Evolutionary conservation across 1,140 invertebrate genomes (phyloP), one percentile per base, ranked within the genome.

Genomic region (Drosophila pallidifrons): DNA sequence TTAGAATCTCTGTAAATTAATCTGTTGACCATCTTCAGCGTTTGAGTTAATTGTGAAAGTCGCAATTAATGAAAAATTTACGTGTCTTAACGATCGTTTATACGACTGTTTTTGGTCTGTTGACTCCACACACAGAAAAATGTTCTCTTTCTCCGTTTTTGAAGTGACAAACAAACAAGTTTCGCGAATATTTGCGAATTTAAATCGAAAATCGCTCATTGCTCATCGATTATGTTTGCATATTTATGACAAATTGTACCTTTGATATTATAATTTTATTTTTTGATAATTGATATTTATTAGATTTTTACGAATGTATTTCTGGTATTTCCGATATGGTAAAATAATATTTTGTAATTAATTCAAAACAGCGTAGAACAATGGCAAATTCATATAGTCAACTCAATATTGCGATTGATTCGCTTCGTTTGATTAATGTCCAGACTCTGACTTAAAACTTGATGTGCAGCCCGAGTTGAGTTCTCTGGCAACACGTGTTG

Each of bases 191-290:
- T 58, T 28, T 16, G 10, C 30, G 10, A 32, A 32, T 32, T 8
- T 2, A 28, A 38, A 58, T 66, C 58, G 30, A 66, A 72, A 72
- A 66, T 72, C 61, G 61, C 63, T 72, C 69, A 71, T 65, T 65
- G 61, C 52, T 72, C 70, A 73, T 59, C 70, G 55, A 67, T 67
- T 73, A 67, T 45, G 47, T 52, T 59, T 25, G 41, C 7, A 45
- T 73, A 60, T 73, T 67, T 73, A 73, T 73, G 70, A 73, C 64
- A 67, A 54, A 73, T 60, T 67, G 55, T 13, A 68, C 47, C 55
- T 73, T 73, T 68, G 70, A 59, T 69, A 74, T 68, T 74, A 55
- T 35, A 49, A 65, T 16, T 32, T 11, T 43, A 54, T 49, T 25
- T 54, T 35, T 32, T 32, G 11, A 61, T 74, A 68, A 60, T 47